Evolutionary conservation across 2,113 vertebrate species (phyloP), one percentile per base, ranked within the genome.

Genomic region (Tringa solitaria): DNA sequence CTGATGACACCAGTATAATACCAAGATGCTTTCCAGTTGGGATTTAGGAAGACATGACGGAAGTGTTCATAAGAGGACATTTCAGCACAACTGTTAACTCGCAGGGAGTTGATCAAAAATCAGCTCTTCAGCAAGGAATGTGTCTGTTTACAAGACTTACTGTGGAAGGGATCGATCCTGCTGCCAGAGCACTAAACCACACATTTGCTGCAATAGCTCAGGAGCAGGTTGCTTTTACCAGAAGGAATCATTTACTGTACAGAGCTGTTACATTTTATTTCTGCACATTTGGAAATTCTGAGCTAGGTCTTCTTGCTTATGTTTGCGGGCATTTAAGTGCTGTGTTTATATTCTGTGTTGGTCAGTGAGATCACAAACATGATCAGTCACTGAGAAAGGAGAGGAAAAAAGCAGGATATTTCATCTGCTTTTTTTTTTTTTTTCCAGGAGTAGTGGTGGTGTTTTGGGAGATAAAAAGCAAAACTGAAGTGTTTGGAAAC

Each of bases 11-110:
- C 70, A 30, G n/a, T 67, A 24, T 12, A 83, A 80, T 45, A 57
- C 12, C 41, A 30, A 83, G 63, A 83, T 65, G 81, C 23, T 91
- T 93, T 93, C 90, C 93, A 93, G 74, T 83, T 82, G 93, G 84
- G 82, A n/a, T 69, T 90, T 77, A 43, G 72, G 87, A 85, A 93
- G 93, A 18, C 61, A 64, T 5, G 87, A 76, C 86, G 78, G 76
- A 88, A 94, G 51, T 20, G 54, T 43, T 87, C 33, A 4, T 83
- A 87, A 90, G 32, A 41, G 80, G 88, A 67, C 15, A 24, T 93
- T 92, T 92, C 96, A 92, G 63, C 84, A 77, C 59, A 67, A 46
- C 64, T 54, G 74, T 86, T 35, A 46, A 35, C 81, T 85, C 4
- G 2, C 43, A 5, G 0, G 9, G 72, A 81, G 32, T 1, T 82